Evolutionary conservation across 2,113 vertebrate genomes (phyloP), one percentile per base, ranked within the genome.

Genomic region (Dasyornis broadbenti): DNA sequence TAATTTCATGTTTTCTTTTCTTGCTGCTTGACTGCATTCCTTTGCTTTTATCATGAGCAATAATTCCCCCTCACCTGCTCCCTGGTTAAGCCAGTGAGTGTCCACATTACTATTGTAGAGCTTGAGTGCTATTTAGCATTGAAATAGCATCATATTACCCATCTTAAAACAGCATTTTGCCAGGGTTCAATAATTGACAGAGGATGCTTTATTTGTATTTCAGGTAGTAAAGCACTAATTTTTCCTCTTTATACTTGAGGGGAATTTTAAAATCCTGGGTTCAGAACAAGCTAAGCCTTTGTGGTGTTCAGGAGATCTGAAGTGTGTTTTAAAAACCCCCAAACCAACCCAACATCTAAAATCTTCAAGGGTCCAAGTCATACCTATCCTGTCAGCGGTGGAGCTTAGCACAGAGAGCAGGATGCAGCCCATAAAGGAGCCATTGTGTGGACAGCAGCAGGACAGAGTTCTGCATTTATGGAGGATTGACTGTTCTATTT

Each of bases 381-480:
- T 94, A 95, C 90, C 83, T 94, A 86, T 59, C 49, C 78, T 81
- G 57, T 88, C 52, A 76, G 86, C 73, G 90, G 27, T 52, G 40
- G n/a, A 86, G 76, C 68, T 95, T 50, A 90, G 86, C 70, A 71
- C 39, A 76, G 44, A 91, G 70, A 52, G 71, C 53, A 92, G 49
- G 61, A 93, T 86, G 69, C 75, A 90, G 71, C 35, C 54, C 49
- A 96, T 82, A 96, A 96, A 96, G 54, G 59, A 90, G 37, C 33
- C 87, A 82, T 97, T 97, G 96, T 97, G 81, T 24, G 73, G 42
- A 35, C 85, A 96, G 65, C 57, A 92, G 79, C 56, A 84, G 79
- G 44, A 59, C 80, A 94, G 88, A 96, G 82, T 94, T 91, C 95
- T 92, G 84, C 82, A 86, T 94, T 96, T 96, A 89, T 60, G 33